These are phyloP conservation scores for Urocyon cinereoargenteus DNA, from an alignment of 2,797 vertebrate genomes.

Conservation along the genomic window DNA sequence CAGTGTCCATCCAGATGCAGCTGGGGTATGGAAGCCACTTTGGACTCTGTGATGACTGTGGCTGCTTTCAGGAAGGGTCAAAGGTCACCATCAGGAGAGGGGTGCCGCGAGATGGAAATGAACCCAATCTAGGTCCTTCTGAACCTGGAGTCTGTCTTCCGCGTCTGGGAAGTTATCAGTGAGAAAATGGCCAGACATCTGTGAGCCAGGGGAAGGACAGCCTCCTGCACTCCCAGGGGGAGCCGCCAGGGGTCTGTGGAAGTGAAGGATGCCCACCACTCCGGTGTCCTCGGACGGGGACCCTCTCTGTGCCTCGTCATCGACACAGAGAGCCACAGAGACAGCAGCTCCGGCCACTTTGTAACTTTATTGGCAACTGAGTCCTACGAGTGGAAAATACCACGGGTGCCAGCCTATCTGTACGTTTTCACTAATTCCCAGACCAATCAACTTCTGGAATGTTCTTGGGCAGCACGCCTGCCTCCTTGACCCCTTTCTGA, in stretches of 20 bases:
- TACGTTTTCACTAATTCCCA: background rate
- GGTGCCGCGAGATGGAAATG: rapidly evolving
- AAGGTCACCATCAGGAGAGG: background rate
- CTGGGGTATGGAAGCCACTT: background rate
- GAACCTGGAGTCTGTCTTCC: background rate
- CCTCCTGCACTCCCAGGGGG: background rate
- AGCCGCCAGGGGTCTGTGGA: background rate
- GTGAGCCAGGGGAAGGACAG: background rate
- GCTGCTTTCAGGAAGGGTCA: background rate
- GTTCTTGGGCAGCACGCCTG: background rate
- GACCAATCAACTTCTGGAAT: background rate
- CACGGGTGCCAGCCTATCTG: rapidly evolving
- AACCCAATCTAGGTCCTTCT: too few species aligned
- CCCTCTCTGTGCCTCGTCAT: rapidly evolving
- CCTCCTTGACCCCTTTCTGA: background rate
- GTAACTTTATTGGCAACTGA: background rate
- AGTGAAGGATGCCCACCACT: rapidly evolving
- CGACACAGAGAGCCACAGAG: rapidly evolving
- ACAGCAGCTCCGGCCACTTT: background rate
- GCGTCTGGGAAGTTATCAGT: rapidly evolving
- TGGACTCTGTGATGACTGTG: background rate
- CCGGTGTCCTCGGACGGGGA: rapidly evolving
- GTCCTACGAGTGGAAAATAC: background rate
- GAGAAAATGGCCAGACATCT: background rate
- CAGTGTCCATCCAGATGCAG: rapidly evolving